A percentile compares a stretch with the other conserved stretches of the same genome.
Conservation (phyloP, 2,797 vertebrate genomes). For the Arrhamphus sclerolepis region DNA sequence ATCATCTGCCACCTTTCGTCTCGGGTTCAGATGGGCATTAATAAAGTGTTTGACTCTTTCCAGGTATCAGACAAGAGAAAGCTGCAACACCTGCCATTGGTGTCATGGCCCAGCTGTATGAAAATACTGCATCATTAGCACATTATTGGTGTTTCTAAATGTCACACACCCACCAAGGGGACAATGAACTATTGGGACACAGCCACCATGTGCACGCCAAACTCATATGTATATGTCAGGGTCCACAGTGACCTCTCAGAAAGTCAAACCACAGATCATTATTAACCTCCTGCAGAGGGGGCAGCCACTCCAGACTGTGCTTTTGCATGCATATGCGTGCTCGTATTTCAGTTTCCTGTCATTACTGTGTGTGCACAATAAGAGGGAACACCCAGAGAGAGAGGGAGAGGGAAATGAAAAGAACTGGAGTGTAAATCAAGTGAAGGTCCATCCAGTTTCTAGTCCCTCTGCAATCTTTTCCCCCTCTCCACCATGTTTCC, state of each 20-base stretch:
- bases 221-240: constrained; percentile 46
- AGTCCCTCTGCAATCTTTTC: constrained; percentile 26
- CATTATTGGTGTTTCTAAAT: constrained; percentile 79
- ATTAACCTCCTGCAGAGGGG: constrained; percentile 60
- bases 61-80: constrained; percentile 46
- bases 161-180: constrained; percentile 70
- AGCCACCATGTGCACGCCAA: constrained; percentile 40
- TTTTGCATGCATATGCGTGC: constrained; percentile 6
- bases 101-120: constrained; percentile 52
- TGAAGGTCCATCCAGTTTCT: constrained; percentile 46
- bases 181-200: constrained; percentile 54
- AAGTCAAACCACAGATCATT: constrained; percentile 63
- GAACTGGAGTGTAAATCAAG: constrained; percentile 62
- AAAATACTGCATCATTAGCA: constrained; percentile 79
- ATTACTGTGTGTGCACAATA: constrained; percentile 35
- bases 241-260: constrained; percentile 56
- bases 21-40: constrained; percentile 59
- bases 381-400: constrained; percentile 4
- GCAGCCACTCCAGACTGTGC: constrained; percentile 21
- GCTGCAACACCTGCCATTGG: constrained; percentile 49
- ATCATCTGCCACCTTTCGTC: constrained; percentile 50
- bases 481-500: constrained; percentile 30
- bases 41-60: constrained; percentile 64
- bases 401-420: constrained; percentile 21
- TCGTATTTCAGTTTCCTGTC: constrained; percentile 26